A percentile compares a stretch with the other conserved stretches of the same genome.
Conservation (phyloP, 1,140 invertebrate genomes). For the Coboldia fuscipes region DNA sequence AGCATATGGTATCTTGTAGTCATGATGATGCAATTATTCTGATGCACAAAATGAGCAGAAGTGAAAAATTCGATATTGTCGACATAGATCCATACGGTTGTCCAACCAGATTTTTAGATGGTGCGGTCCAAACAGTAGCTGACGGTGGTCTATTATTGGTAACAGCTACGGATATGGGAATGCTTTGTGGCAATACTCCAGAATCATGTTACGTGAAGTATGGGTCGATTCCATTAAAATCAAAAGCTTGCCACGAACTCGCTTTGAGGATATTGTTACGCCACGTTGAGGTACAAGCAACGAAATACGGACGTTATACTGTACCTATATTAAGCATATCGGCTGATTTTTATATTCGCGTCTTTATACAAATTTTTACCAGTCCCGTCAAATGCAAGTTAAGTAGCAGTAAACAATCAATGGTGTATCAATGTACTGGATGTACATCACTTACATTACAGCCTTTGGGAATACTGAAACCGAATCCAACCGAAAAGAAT, state of each 20-base stretch:
- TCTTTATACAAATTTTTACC: conserved; percentile 72
- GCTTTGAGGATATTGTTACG: conserved; percentile 82
- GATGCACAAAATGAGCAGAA: conserved; percentile 56
- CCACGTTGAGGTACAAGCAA: conserved; percentile 76
- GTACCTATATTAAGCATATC: conserved; percentile 78
- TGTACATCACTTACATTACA: conserved; percentile 64
- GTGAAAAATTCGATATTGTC: conserved; percentile 63
- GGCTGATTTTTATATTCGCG: conserved; percentile 91
- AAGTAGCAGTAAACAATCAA: conserved; percentile 60
- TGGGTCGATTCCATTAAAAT: conserved; percentile 69
- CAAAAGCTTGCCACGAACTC: conserved; percentile 90
- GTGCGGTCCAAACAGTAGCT: conserved; percentile 60
- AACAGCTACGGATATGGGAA: conserved; percentile 95
- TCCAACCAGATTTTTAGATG: conserved; percentile 80
- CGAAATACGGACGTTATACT: conserved; percentile 82
- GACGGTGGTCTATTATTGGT: conserved; percentile 61
- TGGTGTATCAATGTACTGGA: conserved; percentile 73
- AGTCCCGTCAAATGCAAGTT: conserved; percentile 68
- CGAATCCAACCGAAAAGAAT: conserved; percentile 29
- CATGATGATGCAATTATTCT: conserved; percentile 68
- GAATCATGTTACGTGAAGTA: conserved; percentile 89
- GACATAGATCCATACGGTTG: conserved; percentile 94
- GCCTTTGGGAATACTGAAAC: conserved; percentile 42
- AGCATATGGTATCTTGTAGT: conserved; percentile 45
- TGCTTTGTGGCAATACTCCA: conserved; percentile 84